Base-by-base conservation (phyloP, 2,797 vertebrate genomes). In the Lophius americanus region DNA sequence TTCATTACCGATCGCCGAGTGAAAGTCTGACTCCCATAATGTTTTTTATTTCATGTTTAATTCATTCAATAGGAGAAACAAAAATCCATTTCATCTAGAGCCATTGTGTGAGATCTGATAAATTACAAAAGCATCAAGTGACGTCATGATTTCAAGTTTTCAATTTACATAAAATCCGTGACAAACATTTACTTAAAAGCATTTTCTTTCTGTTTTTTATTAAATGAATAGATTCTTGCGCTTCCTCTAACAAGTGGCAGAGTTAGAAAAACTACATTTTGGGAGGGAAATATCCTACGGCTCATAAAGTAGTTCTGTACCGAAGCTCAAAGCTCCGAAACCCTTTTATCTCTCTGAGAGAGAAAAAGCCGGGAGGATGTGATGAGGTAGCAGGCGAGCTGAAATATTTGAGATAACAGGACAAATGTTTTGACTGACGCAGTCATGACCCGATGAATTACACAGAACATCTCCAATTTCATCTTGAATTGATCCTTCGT, bases 351-450 rank as follows among this genome's bases (percentile, higher is more conserved):
- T 41, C 39, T 9, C 3, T 41, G 9, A 41, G 39, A 41, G 39
- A 41, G 39, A 41, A 41, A 23, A 23, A 23, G 23, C 1, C 23
- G 23, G 23, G 23, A 23, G 23, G 23, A 23, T 23, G 23, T 23
- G 23, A 23, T 23, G 23, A 23, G 23, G 23, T 23, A 23, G 23
- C 23, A 23, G 23, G 23, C 23, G 23, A 23, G 23, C 23, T 41
- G 39, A 41, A 41, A 5, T 41, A 41, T 41, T 41, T 5, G 9
- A 41, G 2, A 41, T 41, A 23, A 61, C 4, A 14, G 2, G 23
- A 38, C 47, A 47, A 46, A 14, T 58, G 52, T 58, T 78, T 64
- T 70, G 53, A 80, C 77, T 56, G 57, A 70, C 38, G 43, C 46
- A 5, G 23, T 46, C 54, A 56, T 49, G 49, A 82, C 64, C 62